Percentiles rank a stretch among this genome's conserved stretches.
phyloP scores from a whole-genome alignment of 2,113 vertebrate species.

The Takifugu flavidus region DNA sequence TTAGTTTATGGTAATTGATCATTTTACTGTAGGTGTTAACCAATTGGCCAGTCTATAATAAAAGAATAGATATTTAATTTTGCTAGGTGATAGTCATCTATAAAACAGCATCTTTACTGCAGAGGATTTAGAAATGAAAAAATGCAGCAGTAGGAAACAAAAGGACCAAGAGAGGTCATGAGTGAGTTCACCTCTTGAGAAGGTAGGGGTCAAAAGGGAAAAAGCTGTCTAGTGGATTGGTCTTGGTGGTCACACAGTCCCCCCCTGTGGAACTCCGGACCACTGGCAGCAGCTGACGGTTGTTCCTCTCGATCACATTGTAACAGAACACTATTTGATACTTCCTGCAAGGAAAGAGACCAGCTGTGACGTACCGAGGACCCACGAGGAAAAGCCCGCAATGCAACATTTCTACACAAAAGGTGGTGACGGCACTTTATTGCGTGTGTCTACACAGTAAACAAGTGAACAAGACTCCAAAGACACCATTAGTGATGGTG shows the following conservation, averaged over 20 bases:
- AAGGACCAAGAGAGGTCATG: background rate
- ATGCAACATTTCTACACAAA: background rate
- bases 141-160: background rate
- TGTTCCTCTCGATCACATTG: constrained; percentile 94
- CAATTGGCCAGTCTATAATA: too few relatives aligned
- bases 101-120: too few relatives aligned
- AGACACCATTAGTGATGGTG: too few relatives aligned
- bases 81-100: too few relatives aligned
- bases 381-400: background rate
- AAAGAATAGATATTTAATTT: too few relatives aligned
- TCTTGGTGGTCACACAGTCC: constrained; percentile 77
- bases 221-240: constrained; percentile 92
- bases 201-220: constrained; percentile 96
- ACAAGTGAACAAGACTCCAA: too few relatives aligned
- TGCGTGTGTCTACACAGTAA: too few relatives aligned
- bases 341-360: constrained; percentile 74
- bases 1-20: too few relatives aligned
- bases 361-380: background rate
- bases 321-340: constrained; percentile 98
- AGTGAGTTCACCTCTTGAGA: constrained; percentile 81
- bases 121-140: too few relatives aligned
- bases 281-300: constrained; percentile 81
- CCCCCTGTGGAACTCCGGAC: constrained; percentile 81
- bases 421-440: too few relatives aligned
- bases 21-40: too few relatives aligned